Evolutionary conservation across 2,888 invertebrate species (phyloP).

Genomic region (Drosophila multiciliata): DNA sequence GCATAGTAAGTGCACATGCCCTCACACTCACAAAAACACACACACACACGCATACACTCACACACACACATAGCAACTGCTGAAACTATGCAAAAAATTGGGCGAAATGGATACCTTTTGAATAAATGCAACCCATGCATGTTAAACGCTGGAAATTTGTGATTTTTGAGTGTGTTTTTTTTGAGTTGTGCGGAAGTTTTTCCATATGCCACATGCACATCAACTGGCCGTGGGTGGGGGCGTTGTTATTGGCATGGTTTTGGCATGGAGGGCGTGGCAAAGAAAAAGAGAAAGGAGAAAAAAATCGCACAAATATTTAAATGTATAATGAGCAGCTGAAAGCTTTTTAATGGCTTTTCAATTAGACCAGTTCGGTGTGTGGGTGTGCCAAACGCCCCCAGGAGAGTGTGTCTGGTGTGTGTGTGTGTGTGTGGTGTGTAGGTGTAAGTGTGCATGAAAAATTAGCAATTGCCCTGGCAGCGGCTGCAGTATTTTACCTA

Average conservation of each 20-base stretch:
- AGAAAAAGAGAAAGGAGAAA: slow-evolving; percentile 67
- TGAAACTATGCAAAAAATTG: slow-evolving; percentile 21
- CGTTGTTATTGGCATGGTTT: not conserved
- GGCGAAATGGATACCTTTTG: slow-evolving; percentile 30
- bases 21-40: not conserved
- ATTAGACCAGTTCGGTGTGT: slow-evolving; percentile 69
- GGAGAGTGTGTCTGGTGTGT: not conserved
- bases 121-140: slow-evolving; percentile 49
- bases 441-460: slow-evolving; percentile 32
- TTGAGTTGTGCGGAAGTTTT: slow-evolving; percentile 27
- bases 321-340: slow-evolving; percentile 80
- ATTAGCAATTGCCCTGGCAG: slow-evolving; percentile 37
- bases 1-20: slow-evolving; percentile 12
- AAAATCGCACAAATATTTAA: slow-evolving; percentile 76
- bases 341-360: slow-evolving; percentile 81
- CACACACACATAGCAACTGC: not conserved
- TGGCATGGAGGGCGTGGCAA: slow-evolving; percentile 9
- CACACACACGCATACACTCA: not conserved
- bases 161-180: slow-evolving; percentile 14
- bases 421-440: slow-evolving; percentile 15
- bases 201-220: slow-evolving; percentile 35
- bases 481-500: slow-evolving; percentile 46
- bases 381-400: not conserved
- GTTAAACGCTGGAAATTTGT: slow-evolving; percentile 28
- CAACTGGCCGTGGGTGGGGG: slow-evolving; percentile 10